Evolutionary conservation across 1,140 invertebrate species (phyloP), one percentile per base, ranked within the genome.

Genomic region (Papilio glaucus): DNA sequence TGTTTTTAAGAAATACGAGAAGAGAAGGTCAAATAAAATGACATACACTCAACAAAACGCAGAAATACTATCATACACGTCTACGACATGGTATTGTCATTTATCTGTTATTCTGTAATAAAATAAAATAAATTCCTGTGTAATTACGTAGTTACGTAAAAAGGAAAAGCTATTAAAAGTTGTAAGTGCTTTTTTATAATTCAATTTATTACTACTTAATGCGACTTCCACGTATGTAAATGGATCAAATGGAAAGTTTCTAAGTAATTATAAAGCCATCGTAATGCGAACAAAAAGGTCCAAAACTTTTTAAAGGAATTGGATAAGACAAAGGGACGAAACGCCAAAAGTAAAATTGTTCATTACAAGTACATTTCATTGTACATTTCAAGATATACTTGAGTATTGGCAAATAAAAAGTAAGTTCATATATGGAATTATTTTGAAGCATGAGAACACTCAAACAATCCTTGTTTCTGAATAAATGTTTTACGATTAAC

Each of bases 341-440:
- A 63, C 9, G 61, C 61, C 61, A 38, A 63, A 63, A 63, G 61
- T 63, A 63, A 63, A 41, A 63, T 63, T 63, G 61, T 63, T 63
- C 61, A 63, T 63, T 63, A 63, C 61, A 63, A 63, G 33, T 63
- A n/a, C n/a, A n/a, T n/a, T n/a, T n/a, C n/a, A n/a, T n/a, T n/a
- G n/a, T n/a, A n/a, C n/a, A n/a, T n/a, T n/a, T n/a, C 21, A 21
- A 63, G 61, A 21, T 15, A 21, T 39, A 63, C 61, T 63, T 63
- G 33, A 63, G 10, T 39, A 21, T 9, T 3, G 37, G 37, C 37
- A 33, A 63, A 63, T 63, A 39, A 63, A 53, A 63, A 63, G 15
- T 33, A 61, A 6, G 7, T n/a, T 9, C 57, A 33, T 63, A 63
- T 38, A 63, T 39, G 61, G 15, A 37, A 39, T 21, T 12, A 15